Evolutionary conservation across 2,888 invertebrate species (phyloP), one percentile per base, ranked within the genome.

Genomic region (Trissoscelio sp.): DNA sequence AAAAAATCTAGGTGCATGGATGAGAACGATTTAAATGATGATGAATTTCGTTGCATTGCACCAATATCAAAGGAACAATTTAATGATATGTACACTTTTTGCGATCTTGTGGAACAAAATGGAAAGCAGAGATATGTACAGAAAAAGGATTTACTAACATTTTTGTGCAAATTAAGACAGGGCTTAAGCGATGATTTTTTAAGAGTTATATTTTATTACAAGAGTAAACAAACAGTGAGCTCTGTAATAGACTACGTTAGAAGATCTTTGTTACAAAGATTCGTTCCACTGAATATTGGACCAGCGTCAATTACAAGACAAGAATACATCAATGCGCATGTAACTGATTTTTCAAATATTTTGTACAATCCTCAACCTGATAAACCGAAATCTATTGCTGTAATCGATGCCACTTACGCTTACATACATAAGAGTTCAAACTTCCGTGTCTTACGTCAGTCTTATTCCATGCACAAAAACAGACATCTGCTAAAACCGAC

Each of bases 1-100:
- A 0, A n/a, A 20, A 53, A 2, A 44, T 9, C 39, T 16, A 9
- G 42, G 44, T 28, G 1, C 16, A 22, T 57, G 16, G 74, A 80
- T 62, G 22, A 44, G 42, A 39, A 75, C 14, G 60, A 70, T 28
- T 66, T 82, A 48, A 69, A 28, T 66, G 70, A 72, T 34, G 53
- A 79, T 16, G 78, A 79, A 62, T 79, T 82, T 18, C 1, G 62
- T 31, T 74, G 20, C n/a, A n/a, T 82, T 11, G 14, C 62, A n/a
- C 62, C 79, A 6, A 72, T 79, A 14, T 48, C 37, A 5, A 75
- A 79, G 37, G 66, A 58, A 24, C 53, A 78, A 34, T 79, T 79
- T 28, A 4, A 67, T 0, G 53, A 73, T 9, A 34, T 73, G 2
- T 60, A 16, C 28, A 9, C 28, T 18, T 14, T 67, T 22, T 73